These are phyloP conservation scores for Phasia obesa DNA, from an alignment of 2,888 invertebrate genomes.

Conservation along the genomic window DNA sequence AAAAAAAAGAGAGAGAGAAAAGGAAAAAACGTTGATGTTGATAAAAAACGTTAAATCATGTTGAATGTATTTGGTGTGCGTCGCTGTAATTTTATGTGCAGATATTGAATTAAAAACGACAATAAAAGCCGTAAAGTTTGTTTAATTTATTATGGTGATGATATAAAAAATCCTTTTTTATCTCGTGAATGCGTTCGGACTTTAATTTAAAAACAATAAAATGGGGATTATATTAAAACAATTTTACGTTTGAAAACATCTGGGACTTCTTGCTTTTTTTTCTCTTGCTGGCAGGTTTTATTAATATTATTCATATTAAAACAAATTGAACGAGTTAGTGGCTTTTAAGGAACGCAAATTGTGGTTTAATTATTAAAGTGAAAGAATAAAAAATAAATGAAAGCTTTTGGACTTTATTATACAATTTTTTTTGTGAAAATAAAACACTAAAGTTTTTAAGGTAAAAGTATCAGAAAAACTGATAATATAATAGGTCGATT, in stretches of 20 bases:
- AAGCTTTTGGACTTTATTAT: too few relatives aligned
- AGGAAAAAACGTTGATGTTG: too few relatives aligned
- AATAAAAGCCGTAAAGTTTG: conserved; percentile 58
- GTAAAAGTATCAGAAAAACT: too few relatives aligned
- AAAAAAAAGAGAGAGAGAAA: too few relatives aligned
- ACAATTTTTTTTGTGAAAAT: too few relatives aligned
- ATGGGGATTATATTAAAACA: conserved; percentile 43
- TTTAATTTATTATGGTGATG: conserved; percentile 60
- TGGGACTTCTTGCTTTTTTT: conserved; percentile 28
- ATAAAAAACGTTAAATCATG: conserved; percentile 43
- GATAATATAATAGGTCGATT: too few relatives aligned
- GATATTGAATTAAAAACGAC: conserved; percentile 52
- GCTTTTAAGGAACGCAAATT: too few relatives aligned
- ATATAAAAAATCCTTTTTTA: conserved; percentile 56
- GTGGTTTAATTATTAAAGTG: too few relatives aligned
- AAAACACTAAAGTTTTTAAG: too few relatives aligned
- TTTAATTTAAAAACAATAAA: conserved; percentile 52
- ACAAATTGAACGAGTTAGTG: too few relatives aligned
- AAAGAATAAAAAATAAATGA: too few relatives aligned
- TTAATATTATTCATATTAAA: neutral
- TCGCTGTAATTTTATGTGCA: neutral
- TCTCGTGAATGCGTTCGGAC: conserved; percentile 18
- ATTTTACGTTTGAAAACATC: conserved; percentile 41
- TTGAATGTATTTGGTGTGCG: conserved; percentile 17
- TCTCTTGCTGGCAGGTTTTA: too few relatives aligned